Percentiles rank a stretch among this genome's conserved stretches.
phyloP scores from a whole-genome alignment of 1,140 invertebrate genomes.

The Pseudoatta argentina region DNA sequence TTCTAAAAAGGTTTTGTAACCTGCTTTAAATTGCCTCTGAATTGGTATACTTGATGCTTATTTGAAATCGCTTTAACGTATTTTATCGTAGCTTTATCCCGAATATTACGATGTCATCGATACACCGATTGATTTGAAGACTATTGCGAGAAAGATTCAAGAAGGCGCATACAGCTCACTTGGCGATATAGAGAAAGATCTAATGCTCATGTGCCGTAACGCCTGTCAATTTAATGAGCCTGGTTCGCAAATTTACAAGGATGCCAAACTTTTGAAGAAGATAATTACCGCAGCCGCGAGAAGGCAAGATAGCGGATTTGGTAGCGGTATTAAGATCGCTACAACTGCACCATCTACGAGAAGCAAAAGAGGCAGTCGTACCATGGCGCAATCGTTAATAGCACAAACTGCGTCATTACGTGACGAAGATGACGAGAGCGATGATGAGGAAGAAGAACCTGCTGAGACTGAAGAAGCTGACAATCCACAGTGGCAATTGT shows the following conservation, averaged over 20 bases:
- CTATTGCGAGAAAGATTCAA: conserved; percentile 97
- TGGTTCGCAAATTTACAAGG: conserved; percentile 98
- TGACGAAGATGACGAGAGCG: conserved; percentile 88
- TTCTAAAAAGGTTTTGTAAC: conserved; percentile 89
- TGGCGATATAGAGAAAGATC: conserved; percentile 95
- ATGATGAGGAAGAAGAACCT: conserved; percentile 89
- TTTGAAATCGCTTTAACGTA: conserved; percentile 19
- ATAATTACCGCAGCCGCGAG: conserved; percentile 87
- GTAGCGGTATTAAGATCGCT: conserved; percentile 75
- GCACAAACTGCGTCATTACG: conserved; percentile 85
- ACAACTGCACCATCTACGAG: conserved; percentile 84
- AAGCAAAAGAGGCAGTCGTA: conserved; percentile 86
- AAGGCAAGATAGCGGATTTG: conserved; percentile 82
- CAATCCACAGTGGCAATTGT: conserved; percentile 93
- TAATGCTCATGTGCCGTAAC: conserved; percentile 97
- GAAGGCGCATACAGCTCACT: conserved; percentile 92
- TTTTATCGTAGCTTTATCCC: conserved; percentile 91
- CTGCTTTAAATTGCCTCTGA: background rate
- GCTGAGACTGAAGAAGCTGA: conserved; percentile 89
- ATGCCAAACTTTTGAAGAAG: conserved; percentile 96
- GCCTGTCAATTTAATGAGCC: conserved; percentile 99
- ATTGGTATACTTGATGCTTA: background rate
- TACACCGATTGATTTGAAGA: conserved; percentile 97
- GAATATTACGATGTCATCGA: conserved; percentile 99
- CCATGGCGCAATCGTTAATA: conserved; percentile 85